These are phyloP conservation scores for Botia almorhae DNA, from an alignment of 2,797 vertebrate species.

Conservation along the genomic window DNA sequence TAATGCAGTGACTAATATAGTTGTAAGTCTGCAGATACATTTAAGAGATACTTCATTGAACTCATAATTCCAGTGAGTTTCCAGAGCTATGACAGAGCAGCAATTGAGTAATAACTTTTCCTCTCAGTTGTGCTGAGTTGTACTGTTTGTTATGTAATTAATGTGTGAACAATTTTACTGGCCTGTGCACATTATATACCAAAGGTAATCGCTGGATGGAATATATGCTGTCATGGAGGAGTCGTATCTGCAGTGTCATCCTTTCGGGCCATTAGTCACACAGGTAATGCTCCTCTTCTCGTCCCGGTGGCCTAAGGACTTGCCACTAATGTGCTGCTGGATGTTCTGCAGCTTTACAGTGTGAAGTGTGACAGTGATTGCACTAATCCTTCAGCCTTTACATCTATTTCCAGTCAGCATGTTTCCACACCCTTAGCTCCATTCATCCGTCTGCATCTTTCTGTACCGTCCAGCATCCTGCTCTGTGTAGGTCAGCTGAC, in stretches of 20 bases:
- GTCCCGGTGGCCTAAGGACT: conserved; percentile 1
- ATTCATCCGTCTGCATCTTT: conserved; percentile 39
- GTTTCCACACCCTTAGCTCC: background rate
- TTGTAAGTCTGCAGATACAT: no score
- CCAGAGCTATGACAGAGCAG: no score
- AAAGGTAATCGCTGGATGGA: conserved; percentile 5
- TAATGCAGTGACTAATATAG: no score
- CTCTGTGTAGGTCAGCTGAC: conserved; percentile 36
- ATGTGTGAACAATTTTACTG: background rate
- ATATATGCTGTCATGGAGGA: conserved; percentile 32
- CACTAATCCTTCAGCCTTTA: conserved; percentile 27
- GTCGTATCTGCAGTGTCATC: conserved; percentile 36
- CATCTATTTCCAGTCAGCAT: background rate
- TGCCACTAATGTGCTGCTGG: background rate
- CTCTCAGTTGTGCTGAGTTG: background rate
- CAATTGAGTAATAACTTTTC: background rate
- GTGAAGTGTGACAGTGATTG: background rate
- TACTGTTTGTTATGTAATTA: background rate
- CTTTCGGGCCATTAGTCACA: conserved; percentile 26
- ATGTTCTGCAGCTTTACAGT: conserved; percentile 20
- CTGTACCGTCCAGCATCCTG: background rate
- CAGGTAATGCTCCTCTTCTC: conserved; percentile 18
- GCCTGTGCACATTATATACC: conserved; percentile 6
- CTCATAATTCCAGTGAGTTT: no score
- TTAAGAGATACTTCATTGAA: no score